Base-by-base conservation (phyloP, 2,797 vertebrate species). In the Salmo trutta region DNA sequence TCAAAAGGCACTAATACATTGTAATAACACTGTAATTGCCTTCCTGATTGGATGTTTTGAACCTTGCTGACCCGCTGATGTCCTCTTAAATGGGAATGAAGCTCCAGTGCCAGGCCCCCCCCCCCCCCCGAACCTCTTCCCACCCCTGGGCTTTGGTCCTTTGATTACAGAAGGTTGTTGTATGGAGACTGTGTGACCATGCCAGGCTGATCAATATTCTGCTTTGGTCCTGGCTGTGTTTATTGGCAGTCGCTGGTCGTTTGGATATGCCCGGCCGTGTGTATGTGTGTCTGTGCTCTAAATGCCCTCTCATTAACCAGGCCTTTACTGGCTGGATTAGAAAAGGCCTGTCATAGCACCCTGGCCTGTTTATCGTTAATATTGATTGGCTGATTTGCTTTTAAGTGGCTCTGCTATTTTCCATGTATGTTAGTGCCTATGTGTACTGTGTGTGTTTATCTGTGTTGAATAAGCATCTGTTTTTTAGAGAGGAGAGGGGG, bases 351-450 rank as follows among this genome's bases (percentile, higher is more conserved):
- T 83, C 83, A 88, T 80, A 82, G 41, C 76, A 56, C 10, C 54
- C 8, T 47, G 31, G 21, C 70, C 81, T 82, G 67, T 83, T 87
- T 84, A 84, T 74, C 77, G 72, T 59, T 68, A 14, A 53, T 75
- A 81, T 84, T 87, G 82, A 85, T 88, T 81, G 62, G 24, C 65
- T 74, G n/a, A 65, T 74, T 86, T 71, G 75, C 72, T 62, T 70
- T 84, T 77, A 51, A 76, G 17, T 62, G 72, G 21, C 41, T 52
- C 24, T 52, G 16, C 56, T 65, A 53, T 66, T 71, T 31, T 74
- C 16, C 17, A 56, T 41, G 62, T 41, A 59, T 47, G 78, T 27
- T 31, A 17, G 52, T 47, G 8, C 21, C 16, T 54, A 36, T 41
- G 41, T 41, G 73, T 36, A 51, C 33, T 29, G 69, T 41, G 53